phyloP scores from a whole-genome alignment of 2,888 invertebrate genomes.

The Habrosyne pyritoides region DNA sequence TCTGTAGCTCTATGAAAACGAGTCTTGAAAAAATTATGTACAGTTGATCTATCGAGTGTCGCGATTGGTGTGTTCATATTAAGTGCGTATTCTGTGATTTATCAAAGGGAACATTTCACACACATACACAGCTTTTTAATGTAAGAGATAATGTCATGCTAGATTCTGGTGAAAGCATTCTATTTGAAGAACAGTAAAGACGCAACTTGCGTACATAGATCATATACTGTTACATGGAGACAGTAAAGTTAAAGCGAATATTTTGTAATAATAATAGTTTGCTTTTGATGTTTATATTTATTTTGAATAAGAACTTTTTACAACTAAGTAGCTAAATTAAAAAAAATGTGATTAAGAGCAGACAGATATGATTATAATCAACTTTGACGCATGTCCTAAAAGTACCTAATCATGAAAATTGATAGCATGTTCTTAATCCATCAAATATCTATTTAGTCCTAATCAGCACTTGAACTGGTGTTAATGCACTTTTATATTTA shows the following conservation, averaged over 20 bases:
- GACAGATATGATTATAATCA: neutral
- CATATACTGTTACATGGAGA: neutral
- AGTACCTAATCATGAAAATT: neutral
- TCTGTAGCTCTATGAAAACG: constrained; percentile 17
- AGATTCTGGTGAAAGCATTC: constrained; percentile 12
- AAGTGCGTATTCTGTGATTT: constrained; percentile 58
- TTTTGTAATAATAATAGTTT: neutral
- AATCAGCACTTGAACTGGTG: neutral
- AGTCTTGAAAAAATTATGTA: constrained; percentile 48
- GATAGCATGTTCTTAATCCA: neutral
- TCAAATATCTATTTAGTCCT: neutral
- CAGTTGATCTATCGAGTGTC: constrained; percentile 47
- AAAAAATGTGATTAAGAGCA: no score
- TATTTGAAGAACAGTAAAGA: constrained; percentile 5
- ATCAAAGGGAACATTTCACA: constrained; percentile 35
- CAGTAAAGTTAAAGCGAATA: neutral
- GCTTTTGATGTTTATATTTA: neutral
- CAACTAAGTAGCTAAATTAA: no score
- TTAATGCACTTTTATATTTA: neutral
- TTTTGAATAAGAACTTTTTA: no score
- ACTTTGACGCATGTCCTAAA: neutral
- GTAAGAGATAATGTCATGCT: constrained; percentile 46
- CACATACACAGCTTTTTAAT: constrained; percentile 41
- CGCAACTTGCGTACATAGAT: neutral
- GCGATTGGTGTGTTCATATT: constrained; percentile 41